These are phyloP conservation scores for Falcaria lacertinaria DNA, from an alignment of 2,888 invertebrate species.

Conservation along the genomic window DNA sequence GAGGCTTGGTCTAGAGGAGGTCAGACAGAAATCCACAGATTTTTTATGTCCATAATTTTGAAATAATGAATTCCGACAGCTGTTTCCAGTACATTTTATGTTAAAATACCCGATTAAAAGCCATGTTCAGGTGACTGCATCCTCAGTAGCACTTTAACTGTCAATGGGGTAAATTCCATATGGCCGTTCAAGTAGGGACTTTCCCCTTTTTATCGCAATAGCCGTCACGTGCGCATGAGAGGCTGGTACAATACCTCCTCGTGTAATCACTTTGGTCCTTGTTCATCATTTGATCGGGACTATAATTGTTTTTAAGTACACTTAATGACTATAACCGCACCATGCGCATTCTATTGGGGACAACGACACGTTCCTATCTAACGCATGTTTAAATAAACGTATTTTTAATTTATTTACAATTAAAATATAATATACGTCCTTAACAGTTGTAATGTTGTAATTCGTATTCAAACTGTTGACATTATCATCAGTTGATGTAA, in stretches of 20 bases:
- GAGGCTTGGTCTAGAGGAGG: too few species aligned
- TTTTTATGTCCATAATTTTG: too few species aligned
- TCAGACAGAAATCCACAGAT: too few species aligned
- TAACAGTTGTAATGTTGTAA: too few species aligned
- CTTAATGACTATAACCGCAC: conserved; percentile 10
- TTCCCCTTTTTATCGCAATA: conserved; percentile 15
- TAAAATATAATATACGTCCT: too few species aligned
- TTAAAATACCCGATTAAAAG: too few species aligned
- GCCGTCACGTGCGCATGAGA: conserved; percentile 59
- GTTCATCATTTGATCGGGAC: conserved; percentile 19
- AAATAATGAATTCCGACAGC: too few species aligned
- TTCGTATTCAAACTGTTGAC: too few species aligned
- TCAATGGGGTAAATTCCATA: conserved; percentile 30
- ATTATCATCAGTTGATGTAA: too few species aligned
- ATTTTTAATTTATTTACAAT: too few species aligned
- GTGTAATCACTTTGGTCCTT: conserved; percentile 34
- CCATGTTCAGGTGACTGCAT: not conserved
- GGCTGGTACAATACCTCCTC: conserved; percentile 40
- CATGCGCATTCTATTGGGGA: conserved; percentile 15
- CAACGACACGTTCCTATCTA: conserved; percentile 7
- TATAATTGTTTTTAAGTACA: conserved; percentile 17
- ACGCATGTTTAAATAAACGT: not conserved
- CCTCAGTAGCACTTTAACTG: conserved; percentile 6
- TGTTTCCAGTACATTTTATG: too few species aligned
- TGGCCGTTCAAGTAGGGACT: conserved; percentile 15